A percentile compares a stretch with the other conserved stretches of the same genome.
Conservation (phyloP, 2,797 vertebrate genomes). For the Malurus leucopterus region DNA sequence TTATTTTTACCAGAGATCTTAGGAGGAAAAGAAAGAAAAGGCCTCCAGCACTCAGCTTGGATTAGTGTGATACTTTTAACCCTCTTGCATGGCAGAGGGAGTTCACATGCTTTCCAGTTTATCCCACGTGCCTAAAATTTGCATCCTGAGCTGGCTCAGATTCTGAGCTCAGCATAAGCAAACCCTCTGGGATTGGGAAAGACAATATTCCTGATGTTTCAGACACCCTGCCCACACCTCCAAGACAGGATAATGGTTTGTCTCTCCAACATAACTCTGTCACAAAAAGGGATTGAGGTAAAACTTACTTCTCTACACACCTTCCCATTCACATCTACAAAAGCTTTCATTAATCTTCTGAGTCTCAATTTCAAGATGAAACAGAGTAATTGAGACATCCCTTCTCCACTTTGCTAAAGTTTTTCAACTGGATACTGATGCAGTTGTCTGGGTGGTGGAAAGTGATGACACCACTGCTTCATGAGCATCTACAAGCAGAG, state of each 20-base stretch:
- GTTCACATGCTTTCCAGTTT: neutral
- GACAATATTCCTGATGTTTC: neutral
- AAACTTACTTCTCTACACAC: neutral
- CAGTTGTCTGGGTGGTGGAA: neutral
- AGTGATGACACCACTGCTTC: neutral
- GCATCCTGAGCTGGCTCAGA: neutral
- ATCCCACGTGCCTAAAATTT: neutral
- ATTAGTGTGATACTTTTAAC: neutral
- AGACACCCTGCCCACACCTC: neutral
- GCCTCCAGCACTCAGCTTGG: neutral
- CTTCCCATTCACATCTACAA: neutral
- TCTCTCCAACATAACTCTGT: neutral
- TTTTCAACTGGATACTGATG: neutral
- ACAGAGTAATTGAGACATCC: neutral
- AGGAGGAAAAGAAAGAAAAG: neutral
- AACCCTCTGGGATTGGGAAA: neutral
- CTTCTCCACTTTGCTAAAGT: neutral
- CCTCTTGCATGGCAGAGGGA: neutral
- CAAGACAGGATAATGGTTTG: neutral
- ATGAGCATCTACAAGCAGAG: neutral
- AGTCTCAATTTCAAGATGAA: neutral
- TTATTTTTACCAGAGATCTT: neutral
- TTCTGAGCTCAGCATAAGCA: neutral
- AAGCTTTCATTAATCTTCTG: slow-evolving; percentile 1
- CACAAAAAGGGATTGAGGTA: neutral